Base-by-base conservation (phyloP, 2,797 vertebrate species). In the Epinephelus malabaricus region DNA sequence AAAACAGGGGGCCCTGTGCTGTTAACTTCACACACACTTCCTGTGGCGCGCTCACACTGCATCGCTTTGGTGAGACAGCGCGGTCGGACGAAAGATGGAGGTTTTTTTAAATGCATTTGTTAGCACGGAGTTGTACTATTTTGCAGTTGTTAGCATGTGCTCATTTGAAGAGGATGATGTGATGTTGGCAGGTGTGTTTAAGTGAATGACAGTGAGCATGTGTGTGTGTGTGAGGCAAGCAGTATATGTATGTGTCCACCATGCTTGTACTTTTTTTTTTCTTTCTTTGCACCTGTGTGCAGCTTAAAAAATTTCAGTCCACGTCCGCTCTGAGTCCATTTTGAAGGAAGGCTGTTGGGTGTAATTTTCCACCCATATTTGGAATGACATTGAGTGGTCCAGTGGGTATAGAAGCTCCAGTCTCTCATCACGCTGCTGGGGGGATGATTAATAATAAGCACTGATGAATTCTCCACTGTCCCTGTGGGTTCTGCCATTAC, bases 11-110 rank as follows among this genome's bases (percentile, higher is more conserved):
- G 88, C 92, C 95, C 92, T 95, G 91, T 84, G 91, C 94, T 92
- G 86, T 92, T 96, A 96, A 95, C 94, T 97, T 95, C 92, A 94
- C 92, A 91, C 91, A 88, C 95, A 93, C 93, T 95, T 92, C 92
- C 92, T 95, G 93, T 92, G 70, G 87, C n/a, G 56, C 43, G 62
- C 78, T 82, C 83, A 72, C 84, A 40, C 89, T 49, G 80, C 69
- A 78, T 84, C 81, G 62, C 86, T 79, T 77, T 56, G 43, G 70
- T 73, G 63, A 64, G 53, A n/a, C 21, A 47, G 34, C 58, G 47
- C 46, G 55, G 78, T 50, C 85, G 73, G 75, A 81, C 21, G 14
- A 62, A 53, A 72, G 62, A 81, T 49, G 19, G 23, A 34, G 5
- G 6, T 23, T 46, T 73, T 30, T 51, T 17, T 17, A 13, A 50